Conservation (phyloP, 2,113 vertebrate species). For the Leucosticte australis region DNA sequence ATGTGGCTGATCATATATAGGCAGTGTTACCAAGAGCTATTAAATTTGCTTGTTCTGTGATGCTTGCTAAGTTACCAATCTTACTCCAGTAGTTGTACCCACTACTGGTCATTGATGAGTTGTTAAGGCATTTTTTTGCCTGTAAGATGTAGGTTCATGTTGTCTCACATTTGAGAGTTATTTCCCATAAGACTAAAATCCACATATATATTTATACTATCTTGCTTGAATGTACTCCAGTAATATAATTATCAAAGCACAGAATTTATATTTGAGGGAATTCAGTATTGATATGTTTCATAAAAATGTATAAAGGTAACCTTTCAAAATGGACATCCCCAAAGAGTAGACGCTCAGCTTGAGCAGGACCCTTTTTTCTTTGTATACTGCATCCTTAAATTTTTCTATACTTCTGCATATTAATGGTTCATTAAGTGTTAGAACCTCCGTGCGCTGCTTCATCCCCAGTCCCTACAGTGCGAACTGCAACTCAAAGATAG, state of each 20-base stretch:
- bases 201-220: rapidly evolving
- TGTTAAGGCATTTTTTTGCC: background rate
- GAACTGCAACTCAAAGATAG: background rate
- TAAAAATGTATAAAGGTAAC: background rate
- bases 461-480: background rate
- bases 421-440: background rate
- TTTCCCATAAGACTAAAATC: background rate
- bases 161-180: background rate
- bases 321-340: background rate
- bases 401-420: background rate
- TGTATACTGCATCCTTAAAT: rapidly evolving
- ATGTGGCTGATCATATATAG: background rate
- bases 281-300: background rate
- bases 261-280: background rate
- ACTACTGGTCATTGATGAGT: background rate
- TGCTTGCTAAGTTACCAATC: background rate
- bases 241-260: background rate
- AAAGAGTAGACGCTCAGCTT: background rate
- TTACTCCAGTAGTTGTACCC: background rate
- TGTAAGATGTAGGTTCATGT: rapidly evolving
- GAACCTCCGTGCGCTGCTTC: background rate
- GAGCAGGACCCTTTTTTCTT: background rate
- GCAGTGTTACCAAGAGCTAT: background rate
- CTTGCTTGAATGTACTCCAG: rapidly evolving
- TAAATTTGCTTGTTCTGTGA: background rate